Evolutionary conservation across 2,888 invertebrate species (phyloP).

Genomic region (Scaptomyza cyrtandrae): DNA sequence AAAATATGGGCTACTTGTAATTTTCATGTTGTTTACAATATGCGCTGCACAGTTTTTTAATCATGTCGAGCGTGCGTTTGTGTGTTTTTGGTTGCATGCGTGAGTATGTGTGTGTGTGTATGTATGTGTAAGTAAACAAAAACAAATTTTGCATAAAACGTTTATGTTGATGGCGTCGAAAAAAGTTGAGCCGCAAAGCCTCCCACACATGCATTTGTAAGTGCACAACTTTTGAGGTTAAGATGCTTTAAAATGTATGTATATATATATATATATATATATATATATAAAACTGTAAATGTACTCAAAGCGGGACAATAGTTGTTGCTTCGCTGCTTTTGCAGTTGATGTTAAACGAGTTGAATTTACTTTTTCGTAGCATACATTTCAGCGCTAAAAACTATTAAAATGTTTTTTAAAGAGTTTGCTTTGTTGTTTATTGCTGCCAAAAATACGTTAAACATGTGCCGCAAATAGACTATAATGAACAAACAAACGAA

Average conservation of each 20-base stretch:
- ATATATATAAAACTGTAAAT: constrained; percentile 40
- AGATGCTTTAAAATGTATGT: constrained; percentile 70
- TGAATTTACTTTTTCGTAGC: constrained; percentile 45
- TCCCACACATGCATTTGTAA: constrained; percentile 55
- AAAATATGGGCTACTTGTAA: constrained; percentile 41
- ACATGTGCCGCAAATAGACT: constrained; percentile 40
- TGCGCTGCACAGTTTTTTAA: constrained; percentile 46
- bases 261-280: background rate
- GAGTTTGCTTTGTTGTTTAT: constrained; percentile 21
- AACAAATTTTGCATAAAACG: constrained; percentile 70
- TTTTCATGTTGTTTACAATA: constrained; percentile 37
- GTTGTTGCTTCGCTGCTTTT: constrained; percentile 31
- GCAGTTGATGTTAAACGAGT: constrained; percentile 8
- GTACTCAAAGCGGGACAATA: constrained; percentile 17
- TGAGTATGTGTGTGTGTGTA: constrained; percentile 25
- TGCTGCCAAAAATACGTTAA: constrained; percentile 44
- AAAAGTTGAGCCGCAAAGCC: constrained; percentile 35
- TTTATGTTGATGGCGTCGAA: constrained; percentile 46
- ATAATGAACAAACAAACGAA: constrained; percentile 30
- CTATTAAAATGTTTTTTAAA: constrained; percentile 39
- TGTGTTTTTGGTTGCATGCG: constrained; percentile 21
- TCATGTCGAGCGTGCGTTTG: constrained; percentile 51
- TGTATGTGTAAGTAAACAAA: constrained; percentile 61
- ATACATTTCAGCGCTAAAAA: constrained; percentile 47
- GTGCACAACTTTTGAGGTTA: constrained; percentile 75